Base-by-base conservation (phyloP, 2,888 invertebrate species). In the Ormyrus labotus region DNA sequence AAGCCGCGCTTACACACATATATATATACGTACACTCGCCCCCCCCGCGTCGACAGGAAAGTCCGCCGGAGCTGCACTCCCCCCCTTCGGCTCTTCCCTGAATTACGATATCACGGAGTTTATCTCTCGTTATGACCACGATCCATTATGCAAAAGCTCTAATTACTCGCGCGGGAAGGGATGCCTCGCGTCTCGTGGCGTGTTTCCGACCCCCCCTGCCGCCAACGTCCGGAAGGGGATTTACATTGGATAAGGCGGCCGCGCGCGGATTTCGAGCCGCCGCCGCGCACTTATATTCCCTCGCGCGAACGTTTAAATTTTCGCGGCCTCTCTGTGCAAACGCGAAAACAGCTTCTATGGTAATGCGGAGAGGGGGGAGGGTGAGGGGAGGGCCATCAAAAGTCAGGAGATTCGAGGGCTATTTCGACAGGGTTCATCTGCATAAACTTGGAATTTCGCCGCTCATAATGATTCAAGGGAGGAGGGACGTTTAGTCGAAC, bases 121-220 rank as follows among this genome's bases (percentile, higher is more conserved):
- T 83, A 83, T 83, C 83, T 80, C 78, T 81, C 77, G 78, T 81
- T 76, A 81, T 81, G 81, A 81, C 81, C 81, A 81, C 71, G 77
- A 83, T 81, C 83, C 81, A 83, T 83, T 83, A 83, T 83, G 80
- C 81, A 81, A 81, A 83, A 83, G 83, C 71, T 78, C 83, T 83
- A 83, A 84, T 84, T 81, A 83, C 83, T 78, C 81, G 77, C 71
- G 75, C 53, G 70, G 69, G 81, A 75, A 19, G 65, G 8, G 55
- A 34, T 19, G 19, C 19, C 19, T 19, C 19, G 19, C 19, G 19
- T 19, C 19, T 19, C 19, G 19, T 19, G 19, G 19, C 19, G 19
- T 19, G 19, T 19, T 19, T 19, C 19, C 19, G 1, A 1, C 19
- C 19, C 74, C 74, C 74, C 74, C 67, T 6, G 7, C 64, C 63